Percentiles rank a stretch among this genome's conserved stretches.
Evolutionary conservation across 2,888 invertebrate species (phyloP).

Genomic region (Temnothorax ravouxi): DNA sequence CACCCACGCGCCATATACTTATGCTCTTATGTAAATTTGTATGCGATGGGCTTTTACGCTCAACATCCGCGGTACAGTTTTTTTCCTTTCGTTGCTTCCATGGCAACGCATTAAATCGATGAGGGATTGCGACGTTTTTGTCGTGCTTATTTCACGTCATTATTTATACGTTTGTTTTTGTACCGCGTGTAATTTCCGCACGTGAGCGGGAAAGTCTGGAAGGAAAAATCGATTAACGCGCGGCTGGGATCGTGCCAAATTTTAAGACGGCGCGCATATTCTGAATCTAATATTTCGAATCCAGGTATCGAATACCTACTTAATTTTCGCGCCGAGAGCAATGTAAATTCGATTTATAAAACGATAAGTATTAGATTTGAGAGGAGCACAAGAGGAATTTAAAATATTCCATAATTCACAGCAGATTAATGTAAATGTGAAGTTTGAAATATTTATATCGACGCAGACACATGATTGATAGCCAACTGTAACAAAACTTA

Average conservation of each 20-base stretch:
- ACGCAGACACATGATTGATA: neutral
- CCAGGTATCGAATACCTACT: neutral
- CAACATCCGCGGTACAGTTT: slow-evolving; percentile 36
- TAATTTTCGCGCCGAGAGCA: neutral
- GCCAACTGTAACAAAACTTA: neutral
- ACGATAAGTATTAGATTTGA: neutral
- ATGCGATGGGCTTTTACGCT: slow-evolving; percentile 49
- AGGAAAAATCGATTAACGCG: slow-evolving; percentile 51
- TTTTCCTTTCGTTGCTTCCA: slow-evolving; percentile 37
- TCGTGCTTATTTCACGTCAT: slow-evolving; percentile 50
- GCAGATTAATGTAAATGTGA: neutral
- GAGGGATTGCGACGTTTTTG: slow-evolving; percentile 52
- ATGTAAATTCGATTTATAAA: neutral
- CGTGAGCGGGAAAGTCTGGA: slow-evolving; percentile 18
- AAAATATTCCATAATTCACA: neutral
- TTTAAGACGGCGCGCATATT: slow-evolving; percentile 28
- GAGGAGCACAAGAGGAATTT: neutral
- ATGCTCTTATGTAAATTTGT: slow-evolving; percentile 53
- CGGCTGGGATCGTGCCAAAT: slow-evolving; percentile 23
- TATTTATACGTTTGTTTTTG: slow-evolving; percentile 55
- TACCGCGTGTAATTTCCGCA: slow-evolving; percentile 53
- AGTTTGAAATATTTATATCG: neutral
- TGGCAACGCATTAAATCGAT: slow-evolving; percentile 56
- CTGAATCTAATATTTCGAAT: neutral
- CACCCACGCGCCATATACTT: slow-evolving; percentile 39